Base-by-base conservation (phyloP, 2,888 invertebrate species). In the Tetragonula carbonaria region DNA sequence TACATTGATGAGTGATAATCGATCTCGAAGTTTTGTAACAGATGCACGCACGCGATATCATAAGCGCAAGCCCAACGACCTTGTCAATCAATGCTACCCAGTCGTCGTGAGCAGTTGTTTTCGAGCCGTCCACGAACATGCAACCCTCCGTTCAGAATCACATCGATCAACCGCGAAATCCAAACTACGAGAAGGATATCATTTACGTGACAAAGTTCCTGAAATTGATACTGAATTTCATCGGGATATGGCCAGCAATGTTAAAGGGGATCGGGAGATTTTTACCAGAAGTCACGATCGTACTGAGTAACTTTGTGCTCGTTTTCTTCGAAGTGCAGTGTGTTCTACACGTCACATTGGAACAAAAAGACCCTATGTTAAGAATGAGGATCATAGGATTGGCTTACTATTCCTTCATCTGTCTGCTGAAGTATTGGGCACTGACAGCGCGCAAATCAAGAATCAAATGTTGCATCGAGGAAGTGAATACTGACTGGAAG, bases 281-380 rank as follows among this genome's bases (percentile, higher is more conserved):
- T 66, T 63, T 63, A 6, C 70, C 81, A 4, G 70, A 63, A 0
- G 23, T 82, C 21, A 65, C 63, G 23, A 72, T 82, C 50, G 45
- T 38, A 5, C 0, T 81, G 11, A 63, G 62, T 45, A 87, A 87
- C 53, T 6, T 80, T 21, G 38, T 89, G 8, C 77, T 91, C 5
- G 78, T 80, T 45, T 91, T 91, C 67, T 77, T 89, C 3, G 72
- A 91, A 8, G 55, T 91, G 5, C 90, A 91, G 5, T 91, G 86
- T 57, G 71, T 33, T 0, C 68, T 92, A 11, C 86, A 91, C 59
- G 88, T 89, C 1, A 76, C 87, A 21, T 81, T 86, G 14, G 84
- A 88, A 5, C 86, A 88, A 51, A 85, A 86, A 45, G 82, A 91
- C 2, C n/a, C 67, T 11, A 13, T 53, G n/a, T 21, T 66, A 45